Conservation (phyloP, 2,113 vertebrate species). For the Boleophthalmus pectinirostris region DNA sequence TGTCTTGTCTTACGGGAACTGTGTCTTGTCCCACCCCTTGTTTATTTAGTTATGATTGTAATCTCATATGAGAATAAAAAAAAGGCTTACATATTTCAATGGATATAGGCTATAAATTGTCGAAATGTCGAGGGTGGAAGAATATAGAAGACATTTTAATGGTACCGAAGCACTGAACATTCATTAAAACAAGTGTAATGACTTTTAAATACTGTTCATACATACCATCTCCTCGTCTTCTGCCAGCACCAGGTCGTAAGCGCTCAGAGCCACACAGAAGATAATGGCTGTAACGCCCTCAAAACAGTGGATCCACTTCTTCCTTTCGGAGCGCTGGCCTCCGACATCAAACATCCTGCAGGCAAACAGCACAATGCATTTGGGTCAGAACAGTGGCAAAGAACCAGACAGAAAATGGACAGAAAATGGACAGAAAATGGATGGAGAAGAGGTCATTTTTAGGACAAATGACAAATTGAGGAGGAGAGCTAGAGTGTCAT, state of each 20-base stretch:
- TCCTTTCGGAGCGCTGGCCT: slow-evolving; percentile 90
- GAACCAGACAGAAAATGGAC: not conserved
- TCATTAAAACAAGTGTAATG: not conserved
- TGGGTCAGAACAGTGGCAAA: not conserved
- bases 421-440: not conserved
- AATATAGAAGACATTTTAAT: not conserved
- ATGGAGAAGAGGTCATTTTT: slow-evolving; percentile 1
- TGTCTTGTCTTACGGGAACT: too few relatives aligned
- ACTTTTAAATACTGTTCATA: not conserved
- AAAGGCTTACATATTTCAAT: not conserved
- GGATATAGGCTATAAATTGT: not conserved
- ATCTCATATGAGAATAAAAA: too few relatives aligned
- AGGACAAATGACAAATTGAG: slow-evolving; percentile 1
- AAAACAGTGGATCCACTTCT: slow-evolving; percentile 98
- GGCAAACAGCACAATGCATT: slow-evolving; percentile 27
- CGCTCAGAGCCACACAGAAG: slow-evolving; percentile 95
- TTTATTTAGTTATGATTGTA: too few relatives aligned
- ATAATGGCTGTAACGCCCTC: slow-evolving; percentile 98
- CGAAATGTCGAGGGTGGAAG: not conserved
- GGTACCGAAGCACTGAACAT: not conserved
- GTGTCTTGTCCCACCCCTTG: too few relatives aligned
- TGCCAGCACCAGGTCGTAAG: slow-evolving; percentile 96
- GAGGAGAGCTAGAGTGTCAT: slow-evolving; percentile 31
- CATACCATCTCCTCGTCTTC: slow-evolving; percentile 99
- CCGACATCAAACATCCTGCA: slow-evolving; percentile 95